Conservation (phyloP, 2,797 vertebrate genomes). For the Meda fulgida region DNA sequence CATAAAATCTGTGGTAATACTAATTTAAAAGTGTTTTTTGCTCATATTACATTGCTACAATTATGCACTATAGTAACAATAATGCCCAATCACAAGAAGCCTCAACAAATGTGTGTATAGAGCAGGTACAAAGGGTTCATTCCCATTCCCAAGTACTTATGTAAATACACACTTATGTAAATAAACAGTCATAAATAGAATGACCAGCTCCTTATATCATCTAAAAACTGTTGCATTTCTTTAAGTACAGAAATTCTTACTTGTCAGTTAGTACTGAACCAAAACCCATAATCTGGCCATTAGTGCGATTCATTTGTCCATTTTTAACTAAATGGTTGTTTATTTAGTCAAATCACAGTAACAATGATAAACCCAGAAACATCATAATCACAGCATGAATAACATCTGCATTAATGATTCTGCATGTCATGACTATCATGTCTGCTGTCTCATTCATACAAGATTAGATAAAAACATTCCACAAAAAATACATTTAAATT, state of each 20-base stretch:
- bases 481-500: not conserved
- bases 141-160: not conserved
- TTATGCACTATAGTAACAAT: not conserved
- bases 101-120: not conserved
- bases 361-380: not conserved
- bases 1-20: too few species aligned
- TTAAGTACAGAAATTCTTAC: too few species aligned
- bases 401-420: not conserved
- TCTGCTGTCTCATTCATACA: not conserved
- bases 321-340: not conserved
- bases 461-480: not conserved
- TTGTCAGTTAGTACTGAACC: not conserved
- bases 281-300: not conserved
- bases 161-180: not conserved
- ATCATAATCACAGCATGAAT: not conserved
- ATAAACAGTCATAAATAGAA: conserved; percentile 9
- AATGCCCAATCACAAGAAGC: not conserved
- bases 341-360: conserved; percentile 6
- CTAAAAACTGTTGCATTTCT: not conserved
- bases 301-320: not conserved
- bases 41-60: not conserved
- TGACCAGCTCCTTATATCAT: not conserved
- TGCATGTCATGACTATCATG: not conserved
- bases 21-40: not conserved
- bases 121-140: not conserved